Evolutionary conservation across 2,113 vertebrate species (phyloP).

Genomic region (Semnopithecus entellus): DNA sequence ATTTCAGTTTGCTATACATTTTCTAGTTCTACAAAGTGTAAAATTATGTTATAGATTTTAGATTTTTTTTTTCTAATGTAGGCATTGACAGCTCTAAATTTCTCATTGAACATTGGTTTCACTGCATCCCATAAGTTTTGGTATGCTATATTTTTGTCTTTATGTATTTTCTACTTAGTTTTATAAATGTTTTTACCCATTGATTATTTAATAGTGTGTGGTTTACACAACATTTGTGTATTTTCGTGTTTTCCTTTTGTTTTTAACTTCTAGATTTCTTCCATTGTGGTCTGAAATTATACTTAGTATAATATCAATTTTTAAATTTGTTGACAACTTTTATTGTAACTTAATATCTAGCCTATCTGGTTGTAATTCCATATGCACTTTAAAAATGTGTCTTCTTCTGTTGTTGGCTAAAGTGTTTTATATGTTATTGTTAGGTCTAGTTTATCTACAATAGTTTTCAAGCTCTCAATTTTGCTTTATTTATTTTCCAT

Average conservation of each 20-base stretch:
- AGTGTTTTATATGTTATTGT: neutral
- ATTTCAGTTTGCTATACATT: neutral
- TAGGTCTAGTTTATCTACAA: neutral
- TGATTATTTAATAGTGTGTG: neutral
- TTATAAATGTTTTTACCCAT: neutral
- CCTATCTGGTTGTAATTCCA: neutral
- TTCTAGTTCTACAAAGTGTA: neutral
- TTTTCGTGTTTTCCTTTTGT: neutral
- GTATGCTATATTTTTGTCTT: neutral
- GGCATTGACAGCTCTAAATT: neutral
- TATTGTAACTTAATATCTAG: neutral
- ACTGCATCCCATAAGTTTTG: neutral
- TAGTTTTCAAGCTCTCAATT: neutral
- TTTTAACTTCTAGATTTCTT: neutral
- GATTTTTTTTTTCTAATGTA: neutral
- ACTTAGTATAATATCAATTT: neutral
- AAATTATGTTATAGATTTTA: neutral
- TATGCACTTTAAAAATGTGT: neutral
- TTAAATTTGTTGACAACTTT: neutral
- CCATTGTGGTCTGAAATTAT: neutral
- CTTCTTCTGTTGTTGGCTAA: neutral
- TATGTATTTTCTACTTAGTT: neutral
- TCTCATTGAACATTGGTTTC: neutral
- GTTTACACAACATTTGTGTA: neutral
- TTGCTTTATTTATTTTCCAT: neutral